Evolutionary conservation across 2,113 vertebrate species (phyloP), one percentile per base, ranked within the genome.

Genomic region (Sisor rabdophorus): DNA sequence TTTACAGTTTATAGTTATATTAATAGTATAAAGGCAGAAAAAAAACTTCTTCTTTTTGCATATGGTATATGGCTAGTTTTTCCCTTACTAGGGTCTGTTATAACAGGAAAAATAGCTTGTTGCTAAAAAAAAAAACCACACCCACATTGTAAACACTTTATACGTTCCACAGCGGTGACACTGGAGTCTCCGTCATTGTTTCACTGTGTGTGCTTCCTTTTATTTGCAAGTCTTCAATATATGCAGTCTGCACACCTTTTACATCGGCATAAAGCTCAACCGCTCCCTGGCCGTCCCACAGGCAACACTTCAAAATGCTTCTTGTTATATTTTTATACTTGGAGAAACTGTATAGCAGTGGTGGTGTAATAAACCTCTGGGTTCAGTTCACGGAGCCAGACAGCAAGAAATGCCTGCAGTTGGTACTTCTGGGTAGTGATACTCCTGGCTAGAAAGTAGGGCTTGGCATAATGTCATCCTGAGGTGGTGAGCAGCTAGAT

Each of bases 311-410:
- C 48, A 26, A 77, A 59, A 81, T 75, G 71, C 82, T 82, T 73
- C 81, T 53, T 87, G 86, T 89, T 80, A 56, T 92, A 90, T 91
- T 91, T 91, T 89, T 88, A 86, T 83, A 80, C 82, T 76, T 69
- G 2, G 86, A 85, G 88, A 91, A 91, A 92, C 87, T 70, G 85
- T 89, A 91, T 87, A 89, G 84, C 82, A 63, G 76, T 28, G 9
- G 24, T 44, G 52, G 73, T 70, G 77, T 71, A 81, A 84, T 84
- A 71, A 71, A 79, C 79, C 77, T 59, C 11, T 53, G 72, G 16
- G 26, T 76, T 61, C 54, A 44, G 55, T 80, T 56, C 36, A 44
- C 13, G 24, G 36, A 78, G 56, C 22, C 47, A 63, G 60, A 59
- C 26, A 26, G 53, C 20, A 19, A 56, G 69, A 17, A 63, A 26